These are phyloP conservation scores for Colinus virginianus DNA, from an alignment of 2,113 vertebrate genomes.

Conservation along the genomic window DNA sequence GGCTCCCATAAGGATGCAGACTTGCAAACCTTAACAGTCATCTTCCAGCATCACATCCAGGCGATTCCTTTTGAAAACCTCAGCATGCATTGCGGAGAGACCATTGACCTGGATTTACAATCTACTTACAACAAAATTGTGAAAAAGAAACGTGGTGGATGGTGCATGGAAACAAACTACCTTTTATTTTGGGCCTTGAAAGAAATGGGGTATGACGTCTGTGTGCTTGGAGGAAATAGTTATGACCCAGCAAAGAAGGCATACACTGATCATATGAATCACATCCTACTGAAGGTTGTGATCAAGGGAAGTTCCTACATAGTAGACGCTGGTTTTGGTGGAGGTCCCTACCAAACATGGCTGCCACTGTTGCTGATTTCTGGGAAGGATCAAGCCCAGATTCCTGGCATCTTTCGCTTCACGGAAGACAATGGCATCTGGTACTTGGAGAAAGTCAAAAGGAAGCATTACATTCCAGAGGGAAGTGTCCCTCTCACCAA, in stretches of 20 bases:
- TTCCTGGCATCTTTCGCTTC: constrained; percentile 77
- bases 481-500: constrained; percentile 57
- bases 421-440: constrained; percentile 73
- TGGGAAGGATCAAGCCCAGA: constrained; percentile 84
- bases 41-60: constrained; percentile 83
- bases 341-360: constrained; percentile 78
- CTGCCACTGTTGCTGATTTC: constrained; percentile 84
- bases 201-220: constrained; percentile 80
- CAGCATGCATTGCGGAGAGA: constrained; percentile 85
- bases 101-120: constrained; percentile 75
- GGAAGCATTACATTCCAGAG: constrained; percentile 72
- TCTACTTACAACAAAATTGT: constrained; percentile 83
- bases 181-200: constrained; percentile 87
- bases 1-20: constrained; percentile 73
- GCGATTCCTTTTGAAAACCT: constrained; percentile 88
- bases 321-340: constrained; percentile 84
- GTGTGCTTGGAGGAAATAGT: constrained; percentile 72
- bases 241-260: constrained; percentile 45
- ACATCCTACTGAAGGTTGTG: constrained; percentile 78
- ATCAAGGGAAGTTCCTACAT: constrained; percentile 80
- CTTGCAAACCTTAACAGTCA: constrained; percentile 77
- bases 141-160: constrained; percentile 81
- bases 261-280: constrained; percentile 72
- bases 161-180: constrained; percentile 87
- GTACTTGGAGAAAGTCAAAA: constrained; percentile 84